A percentile compares a stretch with the other conserved stretches of the same genome.
Evolutionary conservation across 1,140 invertebrate genomes (phyloP).

Genomic region (Drosophila navojoa): DNA sequence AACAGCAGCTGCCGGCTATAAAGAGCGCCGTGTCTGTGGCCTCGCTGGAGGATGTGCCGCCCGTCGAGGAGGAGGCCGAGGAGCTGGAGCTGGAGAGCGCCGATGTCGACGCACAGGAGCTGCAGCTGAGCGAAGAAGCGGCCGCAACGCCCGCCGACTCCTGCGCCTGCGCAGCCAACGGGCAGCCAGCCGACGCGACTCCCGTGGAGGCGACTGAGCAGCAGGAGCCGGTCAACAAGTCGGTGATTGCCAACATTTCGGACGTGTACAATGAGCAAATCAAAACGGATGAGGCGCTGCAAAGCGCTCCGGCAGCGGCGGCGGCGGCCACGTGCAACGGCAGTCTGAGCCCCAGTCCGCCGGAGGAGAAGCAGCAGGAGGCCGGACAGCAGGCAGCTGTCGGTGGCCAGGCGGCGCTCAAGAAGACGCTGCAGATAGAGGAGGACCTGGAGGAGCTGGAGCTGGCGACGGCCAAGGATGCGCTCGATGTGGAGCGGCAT

Average conservation of each 20-base stretch:
- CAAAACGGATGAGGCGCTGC: slow-evolving; percentile 66
- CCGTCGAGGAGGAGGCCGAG: slow-evolving; percentile 69
- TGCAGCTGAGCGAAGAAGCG: slow-evolving; percentile 1
- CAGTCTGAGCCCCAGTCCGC: slow-evolving; percentile 35
- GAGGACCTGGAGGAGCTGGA: slow-evolving; percentile 84
- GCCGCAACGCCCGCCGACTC: slow-evolving; percentile 25
- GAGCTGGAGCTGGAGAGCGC: slow-evolving; percentile 49
- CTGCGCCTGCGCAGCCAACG: slow-evolving; percentile 51
- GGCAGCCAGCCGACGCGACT: slow-evolving; percentile 6
- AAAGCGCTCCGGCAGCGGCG: slow-evolving; percentile 27
- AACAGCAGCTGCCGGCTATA: slow-evolving; percentile 31
- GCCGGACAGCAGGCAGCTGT: neutral
- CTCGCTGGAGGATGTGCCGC: slow-evolving; percentile 76
- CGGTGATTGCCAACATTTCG: slow-evolving; percentile 79
- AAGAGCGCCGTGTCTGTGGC: slow-evolving; percentile 66
- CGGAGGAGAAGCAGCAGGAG: slow-evolving; percentile 9
- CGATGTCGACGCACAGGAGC: slow-evolving; percentile 30
- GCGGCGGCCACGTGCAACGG: slow-evolving; percentile 80
- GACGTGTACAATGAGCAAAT: slow-evolving; percentile 84
- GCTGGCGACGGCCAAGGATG: slow-evolving; percentile 66
- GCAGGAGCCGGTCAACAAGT: slow-evolving; percentile 45
- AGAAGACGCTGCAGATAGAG: slow-evolving; percentile 65
- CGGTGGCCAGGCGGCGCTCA: slow-evolving; percentile 61
- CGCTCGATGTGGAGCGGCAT: slow-evolving; percentile 85
- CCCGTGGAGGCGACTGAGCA: neutral